Conservation (phyloP, 2,113 vertebrate genomes). For the Phocoena phocoena region DNA sequence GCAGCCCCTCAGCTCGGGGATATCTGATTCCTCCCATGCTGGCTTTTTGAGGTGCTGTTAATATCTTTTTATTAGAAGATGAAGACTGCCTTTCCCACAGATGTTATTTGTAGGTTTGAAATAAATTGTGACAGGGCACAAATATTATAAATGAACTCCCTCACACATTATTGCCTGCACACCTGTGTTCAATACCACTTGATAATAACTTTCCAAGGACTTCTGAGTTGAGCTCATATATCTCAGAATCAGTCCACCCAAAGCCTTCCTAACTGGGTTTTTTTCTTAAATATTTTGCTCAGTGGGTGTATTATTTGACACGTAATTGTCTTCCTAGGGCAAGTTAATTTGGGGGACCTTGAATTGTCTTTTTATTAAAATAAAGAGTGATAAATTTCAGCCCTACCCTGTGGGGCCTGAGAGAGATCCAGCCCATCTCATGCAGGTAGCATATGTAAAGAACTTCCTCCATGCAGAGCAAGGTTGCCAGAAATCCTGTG, state of each 20-base stretch:
- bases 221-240: background rate
- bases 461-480: rapidly evolving
- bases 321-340: conserved; percentile 64
- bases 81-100: background rate
- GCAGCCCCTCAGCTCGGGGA: background rate
- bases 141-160: background rate
- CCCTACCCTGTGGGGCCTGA: background rate
- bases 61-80: background rate
- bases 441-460: no score
- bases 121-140: background rate
- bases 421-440: no score
- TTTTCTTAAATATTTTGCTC: conserved; percentile 52
- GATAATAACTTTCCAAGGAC: background rate
- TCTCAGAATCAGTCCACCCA: background rate
- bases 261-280: background rate
- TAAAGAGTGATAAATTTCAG: background rate
- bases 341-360: conserved; percentile 57
- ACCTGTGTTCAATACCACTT: background rate
- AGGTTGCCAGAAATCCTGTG: background rate
- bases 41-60: no score
- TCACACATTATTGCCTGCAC: background rate
- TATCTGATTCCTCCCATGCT: background rate
- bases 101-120: background rate
- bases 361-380: conserved; percentile 61
- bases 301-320: conserved; percentile 34